These are phyloP conservation scores for Chymomyza amoena DNA, from an alignment of 2,888 invertebrate species.

Conservation along the genomic window DNA sequence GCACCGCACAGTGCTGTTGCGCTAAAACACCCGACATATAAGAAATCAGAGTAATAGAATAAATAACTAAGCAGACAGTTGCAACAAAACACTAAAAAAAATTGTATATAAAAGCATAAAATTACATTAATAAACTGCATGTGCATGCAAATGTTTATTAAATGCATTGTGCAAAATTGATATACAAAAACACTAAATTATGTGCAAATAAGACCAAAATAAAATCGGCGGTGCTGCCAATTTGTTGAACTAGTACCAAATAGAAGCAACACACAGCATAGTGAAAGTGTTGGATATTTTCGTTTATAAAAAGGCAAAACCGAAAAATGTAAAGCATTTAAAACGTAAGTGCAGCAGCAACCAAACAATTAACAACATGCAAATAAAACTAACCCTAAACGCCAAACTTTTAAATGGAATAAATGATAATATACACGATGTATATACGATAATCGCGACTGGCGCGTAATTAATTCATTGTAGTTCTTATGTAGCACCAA, in stretches of 20 bases:
- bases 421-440: neutral
- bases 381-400: neutral
- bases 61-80: slow-evolving; percentile 1
- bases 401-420: neutral
- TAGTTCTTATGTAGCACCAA: neutral
- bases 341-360: slow-evolving; percentile 39
- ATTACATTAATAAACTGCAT: neutral
- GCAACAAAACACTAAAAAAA: slow-evolving; percentile 5
- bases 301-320: neutral
- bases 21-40: slow-evolving; percentile 3
- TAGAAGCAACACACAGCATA: neutral
- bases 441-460: neutral
- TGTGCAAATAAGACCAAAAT: slow-evolving; percentile 19
- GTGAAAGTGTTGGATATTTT: slow-evolving; percentile 16
- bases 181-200: neutral
- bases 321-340: slow-evolving; percentile 7
- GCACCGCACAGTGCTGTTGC: slow-evolving; percentile 37
- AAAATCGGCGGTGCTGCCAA: slow-evolving; percentile 4
- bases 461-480: neutral
- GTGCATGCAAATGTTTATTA: neutral
- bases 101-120: slow-evolving; percentile 33
- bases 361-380: neutral
- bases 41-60: slow-evolving; percentile 14
- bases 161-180: neutral
- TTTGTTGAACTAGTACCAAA: neutral